Percentiles rank a stretch among this genome's conserved stretches.
Evolutionary conservation across 2,113 vertebrate genomes (phyloP).

Genomic region (Halichoerus grypus): DNA sequence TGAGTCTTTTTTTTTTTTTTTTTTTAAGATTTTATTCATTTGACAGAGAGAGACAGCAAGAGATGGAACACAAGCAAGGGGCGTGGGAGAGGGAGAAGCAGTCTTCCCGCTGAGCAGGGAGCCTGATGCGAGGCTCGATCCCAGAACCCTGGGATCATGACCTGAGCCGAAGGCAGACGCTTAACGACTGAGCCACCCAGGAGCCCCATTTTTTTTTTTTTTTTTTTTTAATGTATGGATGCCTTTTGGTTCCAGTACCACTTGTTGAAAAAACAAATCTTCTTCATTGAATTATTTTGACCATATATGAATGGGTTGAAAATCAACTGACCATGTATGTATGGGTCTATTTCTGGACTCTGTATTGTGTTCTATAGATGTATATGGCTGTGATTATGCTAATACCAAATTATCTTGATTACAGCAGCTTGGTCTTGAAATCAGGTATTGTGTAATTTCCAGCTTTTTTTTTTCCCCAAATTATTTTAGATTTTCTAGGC

Average conservation of each 20-base stretch:
- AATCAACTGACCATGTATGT: not conserved
- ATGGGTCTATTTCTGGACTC: not conserved
- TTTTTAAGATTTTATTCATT: not conserved
- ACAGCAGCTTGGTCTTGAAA: not conserved
- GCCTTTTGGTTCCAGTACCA: not conserved
- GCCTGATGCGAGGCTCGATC: no score
- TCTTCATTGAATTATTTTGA: not conserved
- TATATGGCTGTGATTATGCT: not conserved
- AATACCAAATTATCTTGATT: not conserved
- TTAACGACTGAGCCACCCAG: no score
- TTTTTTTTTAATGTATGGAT: not conserved
- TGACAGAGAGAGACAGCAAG: no score
- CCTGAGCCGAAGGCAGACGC: no score
- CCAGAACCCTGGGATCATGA: no score
- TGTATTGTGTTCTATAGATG: accelerated
- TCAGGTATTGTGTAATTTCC: not conserved
- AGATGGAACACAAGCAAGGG: no score
- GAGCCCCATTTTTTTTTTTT: not conserved
- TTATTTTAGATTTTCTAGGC: not conserved
- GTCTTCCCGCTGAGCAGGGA: no score
- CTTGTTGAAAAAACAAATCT: not conserved
- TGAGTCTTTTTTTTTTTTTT: not conserved
- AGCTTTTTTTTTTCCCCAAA: not conserved
- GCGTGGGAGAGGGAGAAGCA: no score
- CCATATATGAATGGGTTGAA: not conserved